phyloP scores from a whole-genome alignment of 2,888 invertebrate species.

The Campoletis raptor region DNA sequence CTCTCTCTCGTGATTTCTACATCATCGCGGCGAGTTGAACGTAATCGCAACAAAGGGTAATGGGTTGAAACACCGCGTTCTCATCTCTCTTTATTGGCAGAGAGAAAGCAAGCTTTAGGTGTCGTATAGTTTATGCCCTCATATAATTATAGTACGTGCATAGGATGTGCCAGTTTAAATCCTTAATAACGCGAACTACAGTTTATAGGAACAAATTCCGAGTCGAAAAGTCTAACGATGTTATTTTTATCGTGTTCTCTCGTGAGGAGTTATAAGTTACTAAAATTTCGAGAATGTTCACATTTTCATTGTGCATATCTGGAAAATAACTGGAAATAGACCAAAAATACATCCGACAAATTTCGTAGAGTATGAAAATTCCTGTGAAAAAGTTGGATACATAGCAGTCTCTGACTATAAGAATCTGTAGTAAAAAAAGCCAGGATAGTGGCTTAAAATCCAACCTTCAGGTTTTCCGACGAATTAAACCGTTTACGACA shows the following conservation, averaged over 20 bases:
- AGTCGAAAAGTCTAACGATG: not conserved
- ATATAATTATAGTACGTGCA: not conserved
- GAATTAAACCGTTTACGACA: no score
- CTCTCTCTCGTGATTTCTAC: conserved; percentile 26
- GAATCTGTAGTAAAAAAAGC: not conserved
- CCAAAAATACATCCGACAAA: not conserved
- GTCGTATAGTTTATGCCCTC: not conserved
- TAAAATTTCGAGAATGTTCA: not conserved
- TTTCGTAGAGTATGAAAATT: not conserved
- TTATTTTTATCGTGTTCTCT: not conserved
- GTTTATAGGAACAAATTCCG: not conserved
- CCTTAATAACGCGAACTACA: not conserved
- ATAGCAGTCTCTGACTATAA: no score
- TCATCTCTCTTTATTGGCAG: conserved; percentile 21
- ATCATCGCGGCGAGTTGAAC: conserved; percentile 45
- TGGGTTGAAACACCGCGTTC: conserved; percentile 38
- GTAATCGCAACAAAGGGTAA: conserved; percentile 63
- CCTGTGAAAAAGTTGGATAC: not conserved
- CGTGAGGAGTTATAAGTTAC: not conserved
- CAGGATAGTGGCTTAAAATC: not conserved
- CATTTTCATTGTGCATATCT: not conserved
- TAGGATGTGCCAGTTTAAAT: not conserved
- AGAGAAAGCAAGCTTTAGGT: not conserved
- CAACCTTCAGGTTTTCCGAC: not conserved
- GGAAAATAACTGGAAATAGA: not conserved